These are phyloP conservation scores for Lasioglossum baleicum DNA, from an alignment of 1,140 invertebrate genomes.

Conservation along the genomic window DNA sequence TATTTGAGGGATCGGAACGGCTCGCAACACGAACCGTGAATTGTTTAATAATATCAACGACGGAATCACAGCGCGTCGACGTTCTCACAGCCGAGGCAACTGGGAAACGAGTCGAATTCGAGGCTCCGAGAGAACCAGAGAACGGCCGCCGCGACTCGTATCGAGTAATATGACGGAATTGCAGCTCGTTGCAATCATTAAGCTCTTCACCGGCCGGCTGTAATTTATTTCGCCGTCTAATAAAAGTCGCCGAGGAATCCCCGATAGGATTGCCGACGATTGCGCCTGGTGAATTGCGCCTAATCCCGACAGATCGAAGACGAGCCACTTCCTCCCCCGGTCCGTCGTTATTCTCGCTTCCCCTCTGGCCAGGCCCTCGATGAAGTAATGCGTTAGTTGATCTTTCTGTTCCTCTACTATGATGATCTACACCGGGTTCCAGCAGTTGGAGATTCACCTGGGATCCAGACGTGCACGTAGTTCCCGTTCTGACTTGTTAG, in stretches of 20 bases:
- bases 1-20: too few species aligned
- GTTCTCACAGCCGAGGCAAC: background rate
- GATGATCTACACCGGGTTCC: background rate
- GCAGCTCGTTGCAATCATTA: slow-evolving; percentile 35
- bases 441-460: too few species aligned
- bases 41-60: background rate
- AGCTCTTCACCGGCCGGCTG: background rate
- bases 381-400: background rate
- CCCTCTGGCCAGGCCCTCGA: background rate
- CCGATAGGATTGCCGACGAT: slow-evolving; percentile 12
- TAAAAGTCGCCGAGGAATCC: slow-evolving; percentile 28
- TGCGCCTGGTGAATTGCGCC: slow-evolving; percentile 10
- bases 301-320: background rate
- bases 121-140: background rate
- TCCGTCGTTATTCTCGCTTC: background rate
- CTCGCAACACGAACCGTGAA: background rate
- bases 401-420: background rate
- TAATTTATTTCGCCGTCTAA: slow-evolving; percentile 45
- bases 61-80: background rate
- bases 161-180: slow-evolving; percentile 40
- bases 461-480: too few species aligned
- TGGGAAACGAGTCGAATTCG: background rate
- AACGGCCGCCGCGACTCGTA: background rate
- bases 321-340: background rate
- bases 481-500: too few species aligned